Percentiles rank a stretch among this genome's conserved stretches.
Conservation (phyloP, 2,888 invertebrate genomes). For the Octonoba sinensis region DNA sequence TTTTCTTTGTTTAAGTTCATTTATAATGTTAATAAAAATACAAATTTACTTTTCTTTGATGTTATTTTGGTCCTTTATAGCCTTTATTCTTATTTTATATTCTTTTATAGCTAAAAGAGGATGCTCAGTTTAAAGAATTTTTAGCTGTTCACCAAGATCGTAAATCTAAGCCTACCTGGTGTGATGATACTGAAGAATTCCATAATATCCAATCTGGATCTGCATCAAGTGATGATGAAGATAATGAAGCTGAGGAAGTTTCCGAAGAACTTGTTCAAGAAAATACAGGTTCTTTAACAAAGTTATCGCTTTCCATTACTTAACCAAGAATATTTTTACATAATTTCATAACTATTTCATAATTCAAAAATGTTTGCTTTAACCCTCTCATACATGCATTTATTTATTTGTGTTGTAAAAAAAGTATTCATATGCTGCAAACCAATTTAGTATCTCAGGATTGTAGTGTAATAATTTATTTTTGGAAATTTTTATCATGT, state of each 20-base stretch:
- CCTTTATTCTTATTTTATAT: neutral
- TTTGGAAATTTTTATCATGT: too few relatives aligned
- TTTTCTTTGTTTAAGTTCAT: neutral
- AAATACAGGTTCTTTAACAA: too few relatives aligned
- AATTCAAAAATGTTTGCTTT: too few relatives aligned
- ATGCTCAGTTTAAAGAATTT: slow-evolving; percentile 90
- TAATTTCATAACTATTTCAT: too few relatives aligned
- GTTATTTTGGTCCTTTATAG: neutral
- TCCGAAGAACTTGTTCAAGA: too few relatives aligned
- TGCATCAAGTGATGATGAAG: slow-evolving; percentile 66
- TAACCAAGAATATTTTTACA: too few relatives aligned
- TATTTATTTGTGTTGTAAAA: too few relatives aligned
- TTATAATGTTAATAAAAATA: neutral
- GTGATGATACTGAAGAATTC: slow-evolving; percentile 72
- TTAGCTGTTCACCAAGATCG: slow-evolving; percentile 83
- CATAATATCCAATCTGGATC: slow-evolving; percentile 6
- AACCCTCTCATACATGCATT: too few relatives aligned
- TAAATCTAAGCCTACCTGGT: slow-evolving; percentile 73
- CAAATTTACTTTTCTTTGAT: neutral
- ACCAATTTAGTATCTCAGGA: too few relatives aligned
- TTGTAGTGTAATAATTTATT: too few relatives aligned
- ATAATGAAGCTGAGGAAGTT: slow-evolving; percentile 65
- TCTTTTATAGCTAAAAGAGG: slow-evolving; percentile 74
- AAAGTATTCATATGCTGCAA: too few relatives aligned
- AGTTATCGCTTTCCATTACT: too few relatives aligned